Evolutionary conservation across 2,797 vertebrate genomes (phyloP).

Genomic region (Xenopus petersii): DNA sequence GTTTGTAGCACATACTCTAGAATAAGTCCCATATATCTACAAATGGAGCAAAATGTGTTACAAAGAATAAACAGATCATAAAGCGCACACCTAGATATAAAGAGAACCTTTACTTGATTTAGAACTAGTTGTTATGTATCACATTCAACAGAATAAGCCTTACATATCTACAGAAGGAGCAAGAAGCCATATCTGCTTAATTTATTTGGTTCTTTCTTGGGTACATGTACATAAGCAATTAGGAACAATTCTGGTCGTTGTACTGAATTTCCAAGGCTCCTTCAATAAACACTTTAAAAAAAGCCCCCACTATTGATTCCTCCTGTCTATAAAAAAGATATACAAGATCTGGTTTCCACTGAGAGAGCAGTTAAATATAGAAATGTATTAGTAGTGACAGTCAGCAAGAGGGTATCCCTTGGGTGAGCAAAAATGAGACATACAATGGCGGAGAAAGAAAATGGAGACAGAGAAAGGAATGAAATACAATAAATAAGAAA

Average conservation of each 20-base stretch:
- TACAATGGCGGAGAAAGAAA: background rate
- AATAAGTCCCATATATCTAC: too few relatives aligned
- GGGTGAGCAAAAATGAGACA: background rate
- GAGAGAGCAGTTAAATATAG: slow-evolving; percentile 25
- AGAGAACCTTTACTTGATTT: too few relatives aligned
- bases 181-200: too few relatives aligned
- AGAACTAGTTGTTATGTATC: too few relatives aligned
- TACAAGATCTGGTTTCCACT: background rate
- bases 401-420: slow-evolving; percentile 21
- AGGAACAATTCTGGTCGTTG: background rate
- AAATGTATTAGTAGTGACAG: slow-evolving; percentile 6
- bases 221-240: too few relatives aligned
- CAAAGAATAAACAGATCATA: too few relatives aligned
- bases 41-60: too few relatives aligned
- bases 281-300: slow-evolving; percentile 6
- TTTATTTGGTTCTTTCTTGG: too few relatives aligned
- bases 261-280: background rate
- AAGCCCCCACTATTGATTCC: slow-evolving; percentile 26
- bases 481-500: background rate
- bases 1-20: too few relatives aligned
- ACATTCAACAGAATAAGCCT: too few relatives aligned
- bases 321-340: slow-evolving; percentile 20
- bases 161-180: too few relatives aligned
- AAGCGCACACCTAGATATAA: too few relatives aligned
- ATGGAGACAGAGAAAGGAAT: background rate